These are phyloP conservation scores for Regulus satrapa DNA, from an alignment of 2,113 vertebrate genomes.

Conservation along the genomic window DNA sequence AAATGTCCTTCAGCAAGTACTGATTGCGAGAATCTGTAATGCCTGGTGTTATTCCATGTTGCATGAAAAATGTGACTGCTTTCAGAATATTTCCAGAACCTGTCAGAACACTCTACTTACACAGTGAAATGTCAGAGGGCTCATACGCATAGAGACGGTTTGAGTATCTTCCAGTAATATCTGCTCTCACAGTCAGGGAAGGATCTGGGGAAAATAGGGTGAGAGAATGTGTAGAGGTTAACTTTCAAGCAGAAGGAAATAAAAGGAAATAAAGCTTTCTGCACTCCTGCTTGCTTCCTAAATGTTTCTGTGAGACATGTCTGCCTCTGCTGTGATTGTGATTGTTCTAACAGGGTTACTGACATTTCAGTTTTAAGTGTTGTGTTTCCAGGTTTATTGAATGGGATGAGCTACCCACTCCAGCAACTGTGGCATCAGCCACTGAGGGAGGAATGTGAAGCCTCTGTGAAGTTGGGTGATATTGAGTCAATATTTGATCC, in stretches of 20 bases:
- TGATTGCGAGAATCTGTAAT: background rate
- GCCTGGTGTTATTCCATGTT: background rate
- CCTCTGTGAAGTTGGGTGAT: background rate
- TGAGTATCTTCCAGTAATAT: slow-evolving; percentile 87
- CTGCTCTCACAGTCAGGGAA: slow-evolving; percentile 92
- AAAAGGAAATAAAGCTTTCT: background rate
- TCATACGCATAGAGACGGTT: slow-evolving; percentile 95
- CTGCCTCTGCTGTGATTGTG: background rate
- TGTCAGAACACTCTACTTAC: slow-evolving; percentile 77
- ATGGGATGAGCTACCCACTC: background rate
- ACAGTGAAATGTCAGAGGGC: slow-evolving; percentile 75
- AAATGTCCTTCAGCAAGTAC: background rate
- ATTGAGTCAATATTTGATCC: background rate
- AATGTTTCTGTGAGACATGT: background rate
- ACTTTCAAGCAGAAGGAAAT: background rate
- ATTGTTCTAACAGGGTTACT: background rate
- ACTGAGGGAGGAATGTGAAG: background rate
- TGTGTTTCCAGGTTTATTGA: background rate
- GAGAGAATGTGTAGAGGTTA: background rate
- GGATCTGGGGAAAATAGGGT: slow-evolving; percentile 78
- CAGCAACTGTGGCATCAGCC: background rate
- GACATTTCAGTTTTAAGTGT: background rate
- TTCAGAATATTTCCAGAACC: background rate
- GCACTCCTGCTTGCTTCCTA: background rate
- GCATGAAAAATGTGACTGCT: background rate